phyloP scores from a whole-genome alignment of 2,888 invertebrate genomes.

The Melanotus villosus region DNA sequence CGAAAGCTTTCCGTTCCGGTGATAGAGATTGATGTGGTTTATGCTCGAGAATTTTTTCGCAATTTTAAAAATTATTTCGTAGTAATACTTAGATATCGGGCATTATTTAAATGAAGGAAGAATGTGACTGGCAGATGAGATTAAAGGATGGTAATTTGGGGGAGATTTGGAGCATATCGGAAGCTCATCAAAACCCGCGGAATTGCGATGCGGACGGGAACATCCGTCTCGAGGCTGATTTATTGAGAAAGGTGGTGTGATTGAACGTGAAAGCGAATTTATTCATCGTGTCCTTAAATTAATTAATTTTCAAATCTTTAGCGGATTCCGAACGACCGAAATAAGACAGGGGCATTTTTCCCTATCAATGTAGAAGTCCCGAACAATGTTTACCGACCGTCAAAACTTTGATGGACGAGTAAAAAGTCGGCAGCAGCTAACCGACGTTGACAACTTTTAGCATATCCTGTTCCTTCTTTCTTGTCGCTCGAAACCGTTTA shows the following conservation, averaged over 20 bases:
- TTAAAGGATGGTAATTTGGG: constrained; percentile 63
- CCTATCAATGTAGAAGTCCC: background rate
- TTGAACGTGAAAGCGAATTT: constrained; percentile 45
- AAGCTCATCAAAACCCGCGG: constrained; percentile 66
- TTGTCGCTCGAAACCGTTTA: constrained; percentile 48
- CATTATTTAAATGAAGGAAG: constrained; percentile 50
- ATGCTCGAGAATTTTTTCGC: constrained; percentile 25
- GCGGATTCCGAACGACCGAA: background rate
- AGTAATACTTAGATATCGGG: constrained; percentile 33
- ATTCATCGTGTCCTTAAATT: constrained; percentile 39
- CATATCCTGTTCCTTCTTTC: constrained; percentile 36
- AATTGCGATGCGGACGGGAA: constrained; percentile 63
- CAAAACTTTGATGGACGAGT: constrained; percentile 26
- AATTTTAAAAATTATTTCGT: constrained; percentile 42
- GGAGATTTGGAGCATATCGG: constrained; percentile 66
- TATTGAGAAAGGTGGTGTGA: constrained; percentile 54
- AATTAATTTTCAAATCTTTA: constrained; percentile 43
- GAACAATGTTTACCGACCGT: constrained; percentile 17
- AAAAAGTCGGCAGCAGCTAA: constrained; percentile 26
- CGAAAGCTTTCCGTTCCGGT: constrained; percentile 35
- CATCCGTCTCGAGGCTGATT: constrained; percentile 62
- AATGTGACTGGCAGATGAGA: constrained; percentile 60
- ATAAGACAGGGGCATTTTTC: background rate
- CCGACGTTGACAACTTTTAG: constrained; percentile 35
- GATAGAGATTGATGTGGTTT: constrained; percentile 35